Conservation (phyloP, 1,140 invertebrate genomes). For the Drosophila littoralis region DNA sequence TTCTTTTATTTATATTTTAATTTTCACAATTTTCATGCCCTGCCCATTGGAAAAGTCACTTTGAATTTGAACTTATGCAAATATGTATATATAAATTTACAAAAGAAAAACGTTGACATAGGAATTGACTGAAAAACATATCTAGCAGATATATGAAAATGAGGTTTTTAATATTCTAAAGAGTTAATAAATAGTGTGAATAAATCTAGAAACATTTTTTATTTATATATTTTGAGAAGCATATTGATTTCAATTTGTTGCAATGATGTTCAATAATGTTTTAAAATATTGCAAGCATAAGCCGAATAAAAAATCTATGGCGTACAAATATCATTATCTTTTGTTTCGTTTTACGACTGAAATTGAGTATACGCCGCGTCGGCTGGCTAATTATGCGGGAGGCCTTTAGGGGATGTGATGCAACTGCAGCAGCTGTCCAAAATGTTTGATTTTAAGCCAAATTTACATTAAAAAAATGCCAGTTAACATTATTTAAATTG, state of each 20-base stretch:
- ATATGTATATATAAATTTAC: conserved; percentile 6
- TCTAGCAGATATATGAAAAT: too few species aligned
- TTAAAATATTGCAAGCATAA: neutral
- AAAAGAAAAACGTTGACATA: neutral
- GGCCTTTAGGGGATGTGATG: conserved; percentile 48
- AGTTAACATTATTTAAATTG: conserved; percentile 79
- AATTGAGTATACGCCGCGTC: conserved; percentile 25
- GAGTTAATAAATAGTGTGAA: too few species aligned
- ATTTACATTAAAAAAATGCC: conserved; percentile 65
- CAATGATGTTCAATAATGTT: neutral
- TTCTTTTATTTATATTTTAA: conserved; percentile 71
- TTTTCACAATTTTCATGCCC: conserved; percentile 48
- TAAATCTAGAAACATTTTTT: too few species aligned
- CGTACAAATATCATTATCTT: neutral
- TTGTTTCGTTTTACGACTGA: neutral
- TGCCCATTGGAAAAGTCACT: neutral
- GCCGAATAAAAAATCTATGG: neutral
- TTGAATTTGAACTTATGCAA: conserved; percentile 4
- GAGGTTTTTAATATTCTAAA: too few species aligned
- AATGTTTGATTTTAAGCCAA: conserved; percentile 49
- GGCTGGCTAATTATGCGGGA: conserved; percentile 24
- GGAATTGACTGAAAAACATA: neutral
- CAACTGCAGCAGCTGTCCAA: conserved; percentile 63
- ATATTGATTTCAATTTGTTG: too few species aligned
- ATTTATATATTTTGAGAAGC: too few species aligned